Evolutionary conservation across 2,888 invertebrate genomes (phyloP).

Genomic region (Neoaliturus tenellus): DNA sequence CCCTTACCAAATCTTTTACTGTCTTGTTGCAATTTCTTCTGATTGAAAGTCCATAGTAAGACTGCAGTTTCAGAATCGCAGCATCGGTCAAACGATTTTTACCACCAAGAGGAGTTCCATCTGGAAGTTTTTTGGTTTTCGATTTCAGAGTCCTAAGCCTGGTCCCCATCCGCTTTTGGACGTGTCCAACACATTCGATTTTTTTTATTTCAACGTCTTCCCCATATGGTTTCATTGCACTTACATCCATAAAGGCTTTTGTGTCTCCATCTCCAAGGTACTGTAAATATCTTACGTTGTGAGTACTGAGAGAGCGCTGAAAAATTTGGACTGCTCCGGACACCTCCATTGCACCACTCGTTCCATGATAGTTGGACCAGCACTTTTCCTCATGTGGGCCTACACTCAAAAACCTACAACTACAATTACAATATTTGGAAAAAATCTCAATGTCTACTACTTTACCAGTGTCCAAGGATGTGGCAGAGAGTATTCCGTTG

Average conservation of each 20-base stretch:
- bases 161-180: slow-evolving; percentile 9
- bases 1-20: no score
- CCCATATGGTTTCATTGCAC: slow-evolving; percentile 3
- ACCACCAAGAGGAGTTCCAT: no score
- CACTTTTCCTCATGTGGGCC: neutral
- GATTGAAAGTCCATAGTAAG: no score
- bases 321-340: slow-evolving; percentile 33
- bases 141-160: no score
- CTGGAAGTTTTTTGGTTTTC: no score
- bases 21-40: no score
- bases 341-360: slow-evolving; percentile 46
- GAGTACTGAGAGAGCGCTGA: neutral
- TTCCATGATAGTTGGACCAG: slow-evolving; percentile 28
- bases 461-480: slow-evolving; percentile 48
- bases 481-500: slow-evolving; percentile 8
- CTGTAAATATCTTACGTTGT: neutral
- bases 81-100: no score
- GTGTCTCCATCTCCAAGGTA: slow-evolving; percentile 34
- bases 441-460: slow-evolving; percentile 48
- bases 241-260: slow-evolving; percentile 17
- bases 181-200: neutral
- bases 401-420: slow-evolving; percentile 29
- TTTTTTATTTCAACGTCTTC: slow-evolving; percentile 13
- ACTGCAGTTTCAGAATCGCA: no score
- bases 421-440: slow-evolving; percentile 45